Conservation (phyloP, 2,888 invertebrate species). For the Pollenia griseotomentosa region DNA sequence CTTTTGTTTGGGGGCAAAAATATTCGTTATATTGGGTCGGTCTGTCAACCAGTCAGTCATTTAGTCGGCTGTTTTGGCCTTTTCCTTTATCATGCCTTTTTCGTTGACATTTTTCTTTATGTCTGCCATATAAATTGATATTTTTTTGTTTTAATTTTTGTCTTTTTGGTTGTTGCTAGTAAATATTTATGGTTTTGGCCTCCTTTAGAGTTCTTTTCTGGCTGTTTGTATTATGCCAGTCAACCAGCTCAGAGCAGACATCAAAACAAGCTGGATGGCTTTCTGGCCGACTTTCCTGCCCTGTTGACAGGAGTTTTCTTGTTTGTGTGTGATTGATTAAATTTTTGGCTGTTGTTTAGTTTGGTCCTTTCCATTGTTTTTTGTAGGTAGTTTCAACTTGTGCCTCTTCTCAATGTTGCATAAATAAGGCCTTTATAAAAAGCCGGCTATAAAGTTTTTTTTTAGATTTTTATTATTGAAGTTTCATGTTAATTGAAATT, state of each 20-base stretch:
- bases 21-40: neutral
- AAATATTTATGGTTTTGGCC: constrained; percentile 65
- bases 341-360: constrained; percentile 60
- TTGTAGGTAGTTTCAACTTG: constrained; percentile 61
- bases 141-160: constrained; percentile 22
- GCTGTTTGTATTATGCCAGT: neutral
- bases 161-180: constrained; percentile 29
- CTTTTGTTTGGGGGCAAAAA: constrained; percentile 16
- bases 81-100: constrained; percentile 68
- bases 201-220: constrained; percentile 63
- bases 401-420: constrained; percentile 54
- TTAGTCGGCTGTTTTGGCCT: constrained; percentile 59
- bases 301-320: constrained; percentile 66
- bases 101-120: constrained; percentile 72
- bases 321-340: constrained; percentile 68
- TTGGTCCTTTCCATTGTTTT: constrained; percentile 46
- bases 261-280: constrained; percentile 38
- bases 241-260: constrained; percentile 35
- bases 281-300: constrained; percentile 28
- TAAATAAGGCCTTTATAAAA: constrained; percentile 64
- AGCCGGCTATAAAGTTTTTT: constrained; percentile 60
- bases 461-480: constrained; percentile 67
- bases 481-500: constrained; percentile 74
- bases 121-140: constrained; percentile 63
- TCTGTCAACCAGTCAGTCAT: neutral